Evolutionary conservation across 2,113 vertebrate species (phyloP), one percentile per base, ranked within the genome.

Genomic region (Hiodon tergisus): DNA sequence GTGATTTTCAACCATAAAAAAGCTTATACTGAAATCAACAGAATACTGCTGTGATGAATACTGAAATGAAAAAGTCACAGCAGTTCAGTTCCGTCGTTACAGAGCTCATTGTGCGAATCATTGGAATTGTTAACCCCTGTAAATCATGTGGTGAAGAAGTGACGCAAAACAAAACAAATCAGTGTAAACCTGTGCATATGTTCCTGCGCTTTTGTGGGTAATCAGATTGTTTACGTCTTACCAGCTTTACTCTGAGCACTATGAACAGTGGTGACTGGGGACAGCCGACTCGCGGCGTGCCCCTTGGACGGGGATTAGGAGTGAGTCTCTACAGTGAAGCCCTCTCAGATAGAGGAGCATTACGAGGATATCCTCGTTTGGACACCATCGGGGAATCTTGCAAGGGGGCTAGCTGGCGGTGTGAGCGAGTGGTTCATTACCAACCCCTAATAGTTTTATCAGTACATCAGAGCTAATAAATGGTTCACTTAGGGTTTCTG

Each of bases 181-280:
- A 59, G 14, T 59, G 61, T 17, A 6, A 17, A 59, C 48, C 69
- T 59, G 11, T 5, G 72, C 17, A 17, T 13, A 57, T 9, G 31
- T 74, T 48, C 17, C 10, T 66, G 54, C 65, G 55, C 60, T 60
- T 65, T 67, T 60, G 47, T 9, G 70, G 72, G 57, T 84, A 73
- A 79, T 79, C 76, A 82, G 77, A 82, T 71, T 78, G 70, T 76
- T 79, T 78, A 71, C 76, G 9, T 31, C 8, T 50, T 55, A 63
- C 14, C 57, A 50, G 65, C 73, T 72, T 76, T 73, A 51, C 60
- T 47, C 54, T 72, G 46, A 73, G 73, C 71, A 65, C 48, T 13
- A 11, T 8, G 66, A 54, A 54, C 59, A 55, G 69, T 78, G 63
- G 65, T 67, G 79, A 67, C 53, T 51, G 54, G 54, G 61, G 74